Evolutionary conservation across 2,797 vertebrate genomes (phyloP).

Genomic region (Gallinago solitaria): DNA sequence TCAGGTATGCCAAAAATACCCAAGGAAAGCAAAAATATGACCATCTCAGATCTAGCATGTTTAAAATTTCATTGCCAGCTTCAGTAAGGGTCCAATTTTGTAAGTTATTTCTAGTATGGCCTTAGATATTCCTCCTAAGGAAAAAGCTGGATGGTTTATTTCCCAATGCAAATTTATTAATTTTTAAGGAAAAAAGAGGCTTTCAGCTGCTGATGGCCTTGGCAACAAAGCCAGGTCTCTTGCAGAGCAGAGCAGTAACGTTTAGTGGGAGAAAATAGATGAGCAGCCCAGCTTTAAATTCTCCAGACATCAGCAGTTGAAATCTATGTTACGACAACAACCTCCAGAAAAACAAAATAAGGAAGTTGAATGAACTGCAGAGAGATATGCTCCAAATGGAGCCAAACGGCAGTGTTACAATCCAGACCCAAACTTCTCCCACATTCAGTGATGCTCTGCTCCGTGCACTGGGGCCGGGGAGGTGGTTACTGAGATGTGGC

Average conservation of each 20-base stretch:
- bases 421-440: neutral
- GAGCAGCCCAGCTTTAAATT: conserved; percentile 26
- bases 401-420: neutral
- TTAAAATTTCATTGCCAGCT: conserved; percentile 2
- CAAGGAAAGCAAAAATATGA: neutral
- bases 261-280: neutral
- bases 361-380: conserved; percentile 34
- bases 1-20: neutral
- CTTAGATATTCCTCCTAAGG: neutral
- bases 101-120: neutral
- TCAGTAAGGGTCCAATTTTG: neutral
- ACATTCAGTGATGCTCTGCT: neutral
- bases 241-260: neutral
- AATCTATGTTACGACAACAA: neutral
- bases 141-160: neutral
- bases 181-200: conserved; percentile 1
- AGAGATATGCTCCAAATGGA: neutral
- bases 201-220: conserved; percentile 14
- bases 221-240: neutral
- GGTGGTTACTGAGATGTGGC: neutral
- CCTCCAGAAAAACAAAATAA: conserved; percentile 19
- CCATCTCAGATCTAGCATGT: neutral
- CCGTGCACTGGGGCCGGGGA: neutral
- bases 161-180: neutral
- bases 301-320: neutral